Conservation (phyloP, 2,113 vertebrate genomes). For the Antennarius striatus region DNA sequence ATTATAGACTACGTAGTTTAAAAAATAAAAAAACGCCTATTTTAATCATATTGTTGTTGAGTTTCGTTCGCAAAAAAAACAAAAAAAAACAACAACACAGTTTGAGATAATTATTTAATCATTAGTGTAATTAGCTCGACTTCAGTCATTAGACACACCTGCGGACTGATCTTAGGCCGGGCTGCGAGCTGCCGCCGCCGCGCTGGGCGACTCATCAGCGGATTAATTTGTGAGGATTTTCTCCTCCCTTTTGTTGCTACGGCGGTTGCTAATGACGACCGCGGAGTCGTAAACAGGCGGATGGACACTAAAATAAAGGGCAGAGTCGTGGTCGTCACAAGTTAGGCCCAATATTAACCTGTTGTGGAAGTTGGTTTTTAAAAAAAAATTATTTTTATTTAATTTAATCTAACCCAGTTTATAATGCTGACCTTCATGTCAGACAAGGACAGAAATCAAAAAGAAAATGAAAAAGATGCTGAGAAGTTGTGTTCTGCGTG, state of each 20-base stretch:
- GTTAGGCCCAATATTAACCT: background rate
- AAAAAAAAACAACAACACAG: background rate
- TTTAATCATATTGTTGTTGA: background rate
- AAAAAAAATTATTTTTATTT: background rate
- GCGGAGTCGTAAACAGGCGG: conserved; percentile 58
- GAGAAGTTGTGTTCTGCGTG: conserved; percentile 25
- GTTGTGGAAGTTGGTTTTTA: too few relatives aligned
- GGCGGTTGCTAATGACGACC: conserved; percentile 79
- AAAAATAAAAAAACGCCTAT: background rate
- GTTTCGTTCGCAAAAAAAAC: conserved; percentile 2
- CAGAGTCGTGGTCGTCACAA: conserved; percentile 15
- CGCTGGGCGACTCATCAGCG: conserved; percentile 53
- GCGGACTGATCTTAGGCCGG: conserved; percentile 28
- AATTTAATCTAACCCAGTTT: background rate
- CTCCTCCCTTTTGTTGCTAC: conserved; percentile 67
- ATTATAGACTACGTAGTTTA: background rate
- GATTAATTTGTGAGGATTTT: conserved; percentile 70
- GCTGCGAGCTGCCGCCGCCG: conserved; percentile 29
- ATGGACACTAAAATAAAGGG: conserved; percentile 9
- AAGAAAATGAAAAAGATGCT: background rate
- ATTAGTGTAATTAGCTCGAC: background rate
- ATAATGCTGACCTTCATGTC: conserved; percentile 45
- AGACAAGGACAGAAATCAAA: conserved; percentile 46
- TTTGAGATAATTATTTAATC: background rate
- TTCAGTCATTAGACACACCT: conserved; percentile 28